Evolutionary conservation across 2,888 invertebrate genomes (phyloP), one percentile per base, ranked within the genome.

Genomic region (Biston betularia): DNA sequence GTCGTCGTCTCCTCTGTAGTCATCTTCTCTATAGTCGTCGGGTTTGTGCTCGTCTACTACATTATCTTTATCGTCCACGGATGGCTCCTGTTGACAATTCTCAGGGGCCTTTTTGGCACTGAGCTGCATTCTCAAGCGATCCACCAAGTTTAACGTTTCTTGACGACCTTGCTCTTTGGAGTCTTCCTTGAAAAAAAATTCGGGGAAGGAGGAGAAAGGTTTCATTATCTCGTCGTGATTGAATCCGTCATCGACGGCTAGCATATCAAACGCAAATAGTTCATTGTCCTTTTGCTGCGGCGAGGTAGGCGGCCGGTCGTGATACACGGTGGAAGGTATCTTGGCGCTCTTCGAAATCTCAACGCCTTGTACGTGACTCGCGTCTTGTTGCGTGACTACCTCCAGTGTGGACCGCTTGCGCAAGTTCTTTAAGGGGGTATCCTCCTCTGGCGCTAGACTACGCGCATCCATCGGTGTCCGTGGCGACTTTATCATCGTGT

Each of bases 81-180:
- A 64, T 58, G 92, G 87, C 59, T 94, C 94, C 67, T 89, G 85
- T 64, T 90, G 88, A 15, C 91, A 79, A 74, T 93, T 86, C 64
- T 93, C 94, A 46, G 93, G 94, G 15, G 95, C 95, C 85, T 96
- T 96, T 81, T 96, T 96, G 42, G 94, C 94, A 70, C 94, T 95
- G 77, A 97, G 92, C 80, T 96, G 96, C 94, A 96, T 95, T 56
- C 98, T 94, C 15, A 98, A 89, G 80, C 98, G 97, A 81, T 98
- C 97, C 6, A 98, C 97, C 38, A 98, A 93, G 89, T 97, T 96
- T 68, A 97, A 90, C 0, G 98, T 98, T 84, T 97, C 98, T 70
- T 97, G 94, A 0, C 97, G 97, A 76, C 97, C 97, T 76, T 93
- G 95, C 84, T 98, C 98, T 81, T 97, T 97, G 3, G 96, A 95